Conservation (phyloP, 2,113 vertebrate species). For the Pyxicephalus adspersus region DNA sequence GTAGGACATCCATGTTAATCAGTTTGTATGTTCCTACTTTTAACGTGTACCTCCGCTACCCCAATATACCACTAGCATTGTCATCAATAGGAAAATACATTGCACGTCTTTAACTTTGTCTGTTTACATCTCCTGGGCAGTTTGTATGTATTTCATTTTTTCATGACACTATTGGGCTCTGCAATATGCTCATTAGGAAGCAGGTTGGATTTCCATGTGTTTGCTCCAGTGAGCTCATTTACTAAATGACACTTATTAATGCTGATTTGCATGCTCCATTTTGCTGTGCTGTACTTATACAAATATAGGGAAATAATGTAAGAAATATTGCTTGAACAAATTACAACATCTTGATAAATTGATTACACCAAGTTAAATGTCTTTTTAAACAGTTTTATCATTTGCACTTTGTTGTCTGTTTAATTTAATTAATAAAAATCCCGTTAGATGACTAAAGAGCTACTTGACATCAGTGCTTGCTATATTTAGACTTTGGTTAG, state of each 20-base stretch:
- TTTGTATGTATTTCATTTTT: not conserved
- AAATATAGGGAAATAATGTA: conserved; percentile 18
- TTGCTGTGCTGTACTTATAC: conserved; percentile 30
- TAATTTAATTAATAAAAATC: conserved; percentile 22
- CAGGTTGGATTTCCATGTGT: conserved; percentile 30
- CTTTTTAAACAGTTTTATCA: conserved; percentile 25
- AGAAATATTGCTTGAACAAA: conserved; percentile 30
- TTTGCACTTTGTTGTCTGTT: conserved; percentile 9
- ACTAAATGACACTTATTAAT: conserved; percentile 28
- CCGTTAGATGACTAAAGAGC: not conserved
- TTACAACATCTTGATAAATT: conserved; percentile 42
- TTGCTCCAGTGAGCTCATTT: conserved; percentile 24
- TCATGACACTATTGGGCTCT: not conserved
- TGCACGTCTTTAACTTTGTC: too few relatives aligned
- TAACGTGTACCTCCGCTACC: too few relatives aligned
- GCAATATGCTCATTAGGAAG: conserved; percentile 15
- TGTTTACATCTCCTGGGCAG: too few relatives aligned
- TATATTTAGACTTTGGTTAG: conserved; percentile 15
- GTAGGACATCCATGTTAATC: too few relatives aligned
- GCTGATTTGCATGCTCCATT: conserved; percentile 32
- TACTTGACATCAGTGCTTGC: not conserved
- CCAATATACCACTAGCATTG: too few relatives aligned
- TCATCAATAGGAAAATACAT: too few relatives aligned
- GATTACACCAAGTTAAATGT: conserved; percentile 29
- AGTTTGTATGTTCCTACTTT: too few relatives aligned